phyloP scores from a whole-genome alignment of 2,797 vertebrate species.

The Morelia viridis region DNA sequence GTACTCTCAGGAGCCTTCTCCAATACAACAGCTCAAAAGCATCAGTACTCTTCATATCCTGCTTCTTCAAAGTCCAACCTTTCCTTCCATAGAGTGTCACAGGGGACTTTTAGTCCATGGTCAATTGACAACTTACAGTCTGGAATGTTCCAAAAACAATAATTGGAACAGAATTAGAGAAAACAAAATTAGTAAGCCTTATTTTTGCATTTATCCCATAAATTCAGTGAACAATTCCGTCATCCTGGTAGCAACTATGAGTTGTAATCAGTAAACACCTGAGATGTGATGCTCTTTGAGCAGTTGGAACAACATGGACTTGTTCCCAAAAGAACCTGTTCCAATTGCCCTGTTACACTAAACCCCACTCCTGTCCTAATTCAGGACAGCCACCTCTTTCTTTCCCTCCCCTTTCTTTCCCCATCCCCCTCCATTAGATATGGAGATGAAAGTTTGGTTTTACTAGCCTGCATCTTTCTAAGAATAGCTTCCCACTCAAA shows the following conservation, averaged over 20 bases:
- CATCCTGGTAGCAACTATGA: not conserved
- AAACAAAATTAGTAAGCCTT: not conserved
- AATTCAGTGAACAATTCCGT: not conserved
- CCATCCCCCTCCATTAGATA: too few relatives aligned
- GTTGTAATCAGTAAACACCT: not conserved
- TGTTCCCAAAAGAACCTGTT: not conserved
- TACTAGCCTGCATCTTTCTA: not conserved
- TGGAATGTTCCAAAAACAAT: not conserved
- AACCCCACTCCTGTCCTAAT: rapidly evolving
- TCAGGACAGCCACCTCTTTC: not conserved
- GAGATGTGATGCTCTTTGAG: not conserved
- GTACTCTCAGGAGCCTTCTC: too few relatives aligned
- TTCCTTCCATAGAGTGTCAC: too few relatives aligned
- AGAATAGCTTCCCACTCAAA: not conserved
- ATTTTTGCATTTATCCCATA: not conserved
- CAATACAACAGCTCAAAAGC: too few relatives aligned
- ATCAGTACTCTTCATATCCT: too few relatives aligned
- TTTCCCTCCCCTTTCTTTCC: not conserved
- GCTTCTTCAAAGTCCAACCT: too few relatives aligned
- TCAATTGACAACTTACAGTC: not conserved
- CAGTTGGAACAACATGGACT: not conserved
- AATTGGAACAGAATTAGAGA: not conserved
- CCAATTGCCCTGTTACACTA: not conserved
- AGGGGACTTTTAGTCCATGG: too few relatives aligned
- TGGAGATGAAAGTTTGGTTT: not conserved